phyloP scores from a whole-genome alignment of 2,113 vertebrate genomes.

The Mustela nigripes region DNA sequence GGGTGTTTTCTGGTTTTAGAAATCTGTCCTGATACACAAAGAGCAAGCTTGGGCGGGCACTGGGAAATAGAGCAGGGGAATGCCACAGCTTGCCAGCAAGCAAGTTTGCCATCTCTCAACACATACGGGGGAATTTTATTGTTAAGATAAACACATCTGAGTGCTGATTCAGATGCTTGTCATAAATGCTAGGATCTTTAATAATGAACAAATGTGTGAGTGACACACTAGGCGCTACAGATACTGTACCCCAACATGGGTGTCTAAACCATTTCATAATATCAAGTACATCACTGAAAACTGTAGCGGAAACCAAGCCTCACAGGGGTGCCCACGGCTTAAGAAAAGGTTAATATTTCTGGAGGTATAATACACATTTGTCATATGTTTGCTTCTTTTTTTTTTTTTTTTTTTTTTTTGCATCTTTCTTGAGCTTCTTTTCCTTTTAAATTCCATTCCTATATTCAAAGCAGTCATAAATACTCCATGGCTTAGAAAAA shows the following conservation, averaged over 20 bases:
- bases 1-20: neutral
- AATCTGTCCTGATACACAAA: neutral
- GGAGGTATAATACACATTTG: conserved; percentile 77
- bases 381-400: conserved; percentile 77
- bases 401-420: conserved; percentile 61
- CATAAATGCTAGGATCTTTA: neutral
- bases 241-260: neutral
- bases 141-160: neutral
- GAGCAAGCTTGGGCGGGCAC: neutral
- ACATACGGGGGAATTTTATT: neutral
- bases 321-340: conserved; percentile 54
- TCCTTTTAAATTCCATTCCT: conserved; percentile 69
- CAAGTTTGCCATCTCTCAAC: neutral
- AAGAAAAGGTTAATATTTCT: conserved; percentile 71
- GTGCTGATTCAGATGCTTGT: neutral
- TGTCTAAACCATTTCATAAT: neutral
- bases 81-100: accelerated
- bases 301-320: conserved; percentile 10
- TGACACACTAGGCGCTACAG: neutral
- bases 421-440: conserved; percentile 76
- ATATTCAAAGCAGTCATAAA: conserved; percentile 86
- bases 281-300: conserved; percentile 64
- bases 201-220: neutral
- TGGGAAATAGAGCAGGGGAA: neutral
- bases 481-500: conserved; percentile 85